Evolutionary conservation across 1,140 invertebrate species (phyloP).

Genomic region (Aphaenogaster ashmeadi): DNA sequence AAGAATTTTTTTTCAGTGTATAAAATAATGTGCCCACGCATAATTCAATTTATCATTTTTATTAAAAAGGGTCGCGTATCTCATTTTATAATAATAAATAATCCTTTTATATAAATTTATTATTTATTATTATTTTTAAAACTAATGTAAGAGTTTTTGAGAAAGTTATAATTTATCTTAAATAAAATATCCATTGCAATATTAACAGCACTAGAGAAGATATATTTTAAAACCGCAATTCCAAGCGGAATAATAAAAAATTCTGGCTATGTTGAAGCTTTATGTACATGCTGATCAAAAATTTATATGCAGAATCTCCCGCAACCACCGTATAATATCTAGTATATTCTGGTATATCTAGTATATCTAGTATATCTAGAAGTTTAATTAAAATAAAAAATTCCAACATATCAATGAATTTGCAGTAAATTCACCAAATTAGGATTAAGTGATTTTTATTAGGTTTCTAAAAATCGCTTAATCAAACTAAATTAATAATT

Average conservation of each 20-base stretch:
- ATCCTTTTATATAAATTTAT: background rate
- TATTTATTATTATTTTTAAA: too few relatives aligned
- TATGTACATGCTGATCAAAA: background rate
- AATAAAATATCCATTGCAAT: background rate
- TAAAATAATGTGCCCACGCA: background rate
- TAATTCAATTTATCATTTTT: background rate
- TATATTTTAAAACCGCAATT: background rate
- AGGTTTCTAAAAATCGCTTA: background rate
- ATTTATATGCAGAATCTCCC: background rate
- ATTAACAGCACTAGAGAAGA: background rate
- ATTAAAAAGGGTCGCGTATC: background rate
- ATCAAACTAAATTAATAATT: background rate
- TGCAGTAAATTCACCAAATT: background rate
- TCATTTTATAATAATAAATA: background rate
- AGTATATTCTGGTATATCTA: background rate
- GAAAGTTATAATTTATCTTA: background rate
- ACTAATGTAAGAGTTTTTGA: background rate
- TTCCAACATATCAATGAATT: background rate
- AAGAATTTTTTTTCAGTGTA: too few relatives aligned
- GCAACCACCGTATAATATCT: background rate
- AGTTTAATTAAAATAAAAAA: background rate
- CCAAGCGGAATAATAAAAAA: background rate
- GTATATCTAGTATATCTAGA: background rate
- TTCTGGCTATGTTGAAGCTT: background rate
- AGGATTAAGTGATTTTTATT: background rate